Evolutionary conservation across 2,797 vertebrate species (phyloP).

Genomic region (Tokudaia tokunoshimensis): DNA sequence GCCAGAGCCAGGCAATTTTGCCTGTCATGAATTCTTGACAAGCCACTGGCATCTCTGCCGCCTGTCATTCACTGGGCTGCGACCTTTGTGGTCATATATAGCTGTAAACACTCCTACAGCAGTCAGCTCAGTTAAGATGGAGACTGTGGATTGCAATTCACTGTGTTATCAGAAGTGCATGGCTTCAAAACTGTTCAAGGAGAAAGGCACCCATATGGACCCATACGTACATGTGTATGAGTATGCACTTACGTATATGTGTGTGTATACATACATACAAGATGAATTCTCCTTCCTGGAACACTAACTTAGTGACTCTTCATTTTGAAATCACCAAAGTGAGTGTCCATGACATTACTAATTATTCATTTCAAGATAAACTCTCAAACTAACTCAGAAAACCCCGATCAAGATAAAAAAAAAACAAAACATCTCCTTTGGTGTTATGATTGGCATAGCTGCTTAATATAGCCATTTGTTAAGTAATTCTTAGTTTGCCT

Average conservation of each 20-base stretch:
- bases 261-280: not conserved
- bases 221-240: not conserved
- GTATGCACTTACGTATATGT: not conserved
- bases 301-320: constrained; percentile 27
- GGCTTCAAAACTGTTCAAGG: not conserved
- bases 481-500: constrained; percentile 27
- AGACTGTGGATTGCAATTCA: not conserved
- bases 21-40: not conserved
- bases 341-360: not conserved
- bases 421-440: constrained; percentile 20
- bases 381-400: constrained; percentile 66
- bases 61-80: not conserved
- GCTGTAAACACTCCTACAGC: not conserved
- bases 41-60: not conserved
- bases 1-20: not conserved
- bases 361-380: constrained; percentile 40
- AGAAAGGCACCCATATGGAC: not conserved
- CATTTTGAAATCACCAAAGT: constrained; percentile 4
- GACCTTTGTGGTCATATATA: not conserved
- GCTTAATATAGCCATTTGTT: not conserved
- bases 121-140: not conserved
- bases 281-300: not conserved
- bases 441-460: constrained; percentile 18
- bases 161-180: not conserved
- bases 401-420: constrained; percentile 53